phyloP scores from a whole-genome alignment of 2,888 invertebrate species.

The Chydorus sphaericus region DNA sequence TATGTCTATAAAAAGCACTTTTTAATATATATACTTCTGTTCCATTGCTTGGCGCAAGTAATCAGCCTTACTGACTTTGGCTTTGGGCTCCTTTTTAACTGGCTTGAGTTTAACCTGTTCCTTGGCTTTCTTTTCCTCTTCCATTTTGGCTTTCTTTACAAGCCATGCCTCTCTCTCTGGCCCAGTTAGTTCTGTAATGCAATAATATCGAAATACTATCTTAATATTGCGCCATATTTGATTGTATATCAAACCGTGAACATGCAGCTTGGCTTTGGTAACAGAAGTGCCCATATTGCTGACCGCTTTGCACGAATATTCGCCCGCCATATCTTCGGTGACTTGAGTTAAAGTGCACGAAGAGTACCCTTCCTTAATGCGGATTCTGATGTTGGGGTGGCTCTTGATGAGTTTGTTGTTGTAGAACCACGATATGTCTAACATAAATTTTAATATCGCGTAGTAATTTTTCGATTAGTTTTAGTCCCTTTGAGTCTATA shows the following conservation, averaged over 20 bases:
- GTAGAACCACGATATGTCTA: conserved; percentile 76
- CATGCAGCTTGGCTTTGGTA: conserved; percentile 61
- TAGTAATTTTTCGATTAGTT: background rate
- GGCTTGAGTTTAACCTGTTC: conserved; percentile 27
- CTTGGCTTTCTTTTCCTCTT: conserved; percentile 4
- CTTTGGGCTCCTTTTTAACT: conserved; percentile 19
- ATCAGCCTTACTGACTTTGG: background rate
- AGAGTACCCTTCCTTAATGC: conserved; percentile 53
- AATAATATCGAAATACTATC: background rate
- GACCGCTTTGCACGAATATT: conserved; percentile 67
- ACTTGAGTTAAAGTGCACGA: conserved; percentile 50
- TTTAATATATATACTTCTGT: background rate
- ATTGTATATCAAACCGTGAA: conserved; percentile 33
- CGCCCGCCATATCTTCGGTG: conserved; percentile 50
- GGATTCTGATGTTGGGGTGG: conserved; percentile 53
- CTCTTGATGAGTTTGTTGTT: conserved; percentile 62
- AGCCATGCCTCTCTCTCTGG: conserved; percentile 24
- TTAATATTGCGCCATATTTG: background rate
- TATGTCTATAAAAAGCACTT: background rate
- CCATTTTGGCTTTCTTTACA: conserved; percentile 4
- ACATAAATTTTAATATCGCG: background rate
- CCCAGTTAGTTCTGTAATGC: conserved; percentile 33
- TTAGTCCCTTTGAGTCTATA: too few species aligned
- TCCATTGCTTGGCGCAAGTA: background rate
- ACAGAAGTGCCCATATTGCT: conserved; percentile 70